Conservation (phyloP, 2,113 vertebrate species). For the Willisornis vidua region DNA sequence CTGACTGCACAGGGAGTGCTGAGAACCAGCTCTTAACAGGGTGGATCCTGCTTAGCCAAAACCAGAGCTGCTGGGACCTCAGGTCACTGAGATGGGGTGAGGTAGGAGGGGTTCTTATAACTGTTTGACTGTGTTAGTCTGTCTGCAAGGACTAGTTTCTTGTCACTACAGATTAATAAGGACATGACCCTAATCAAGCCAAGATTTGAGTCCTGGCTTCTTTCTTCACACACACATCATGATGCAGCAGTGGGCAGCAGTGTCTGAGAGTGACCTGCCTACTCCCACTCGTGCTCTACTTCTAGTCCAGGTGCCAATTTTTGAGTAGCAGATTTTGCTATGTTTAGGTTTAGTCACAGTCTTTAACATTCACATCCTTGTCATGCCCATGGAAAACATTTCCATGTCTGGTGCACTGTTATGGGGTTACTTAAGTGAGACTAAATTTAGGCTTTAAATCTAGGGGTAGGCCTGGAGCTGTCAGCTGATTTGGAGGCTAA, state of each 20-base stretch:
- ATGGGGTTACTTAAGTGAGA: too few species aligned
- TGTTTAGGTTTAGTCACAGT: neutral
- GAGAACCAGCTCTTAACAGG: neutral
- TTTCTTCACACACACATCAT: neutral
- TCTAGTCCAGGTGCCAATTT: neutral
- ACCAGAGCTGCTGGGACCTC: neutral
- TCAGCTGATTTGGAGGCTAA: too few species aligned
- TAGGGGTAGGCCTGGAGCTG: too few species aligned
- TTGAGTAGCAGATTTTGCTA: neutral
- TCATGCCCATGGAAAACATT: neutral
- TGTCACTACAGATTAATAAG: neutral
- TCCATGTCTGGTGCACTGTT: neutral
- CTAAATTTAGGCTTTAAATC: too few species aligned
- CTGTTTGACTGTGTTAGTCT: too few species aligned
- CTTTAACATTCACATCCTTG: neutral
- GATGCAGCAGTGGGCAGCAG: rapidly evolving
- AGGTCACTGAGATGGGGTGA: too few species aligned
- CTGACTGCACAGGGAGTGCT: neutral
- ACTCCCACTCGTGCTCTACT: neutral
- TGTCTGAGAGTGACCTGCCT: neutral
- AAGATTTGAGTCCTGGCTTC: neutral
- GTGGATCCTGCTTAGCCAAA: neutral
- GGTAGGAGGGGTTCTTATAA: too few species aligned
- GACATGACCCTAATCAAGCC: neutral
- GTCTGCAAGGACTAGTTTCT: neutral